These are phyloP conservation scores for Coleophora deauratella DNA, from an alignment of 2,888 invertebrate genomes.

Conservation along the genomic window DNA sequence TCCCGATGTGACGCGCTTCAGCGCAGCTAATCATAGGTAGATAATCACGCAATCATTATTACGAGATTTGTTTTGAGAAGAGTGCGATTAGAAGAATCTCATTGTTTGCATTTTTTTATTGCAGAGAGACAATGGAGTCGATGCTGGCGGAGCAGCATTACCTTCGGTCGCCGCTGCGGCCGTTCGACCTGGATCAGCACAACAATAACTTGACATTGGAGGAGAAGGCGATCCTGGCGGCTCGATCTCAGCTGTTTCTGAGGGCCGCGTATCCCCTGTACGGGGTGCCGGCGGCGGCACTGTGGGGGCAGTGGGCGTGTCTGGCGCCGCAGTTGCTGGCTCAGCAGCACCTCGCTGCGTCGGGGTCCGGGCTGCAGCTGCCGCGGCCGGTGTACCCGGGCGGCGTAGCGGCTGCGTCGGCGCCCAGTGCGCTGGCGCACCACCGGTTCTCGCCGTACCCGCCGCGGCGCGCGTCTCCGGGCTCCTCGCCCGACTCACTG, in stretches of 20 bases:
- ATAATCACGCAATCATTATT: conserved; percentile 42
- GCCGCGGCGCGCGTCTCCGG: conserved; percentile 60
- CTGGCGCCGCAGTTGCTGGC: conserved; percentile 78
- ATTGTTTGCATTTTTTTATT: conserved; percentile 28
- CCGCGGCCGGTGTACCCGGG: conserved; percentile 68
- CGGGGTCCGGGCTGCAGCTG: conserved; percentile 61
- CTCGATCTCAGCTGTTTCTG: conserved; percentile 82
- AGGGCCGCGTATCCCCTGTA: conserved; percentile 79
- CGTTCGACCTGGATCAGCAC: conserved; percentile 81
- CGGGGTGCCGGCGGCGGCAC: conserved; percentile 69
- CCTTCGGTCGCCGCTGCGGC: conserved; percentile 83
- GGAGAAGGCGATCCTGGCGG: conserved; percentile 84
- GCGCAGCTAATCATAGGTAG: conserved; percentile 69
- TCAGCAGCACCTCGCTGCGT: conserved; percentile 77
- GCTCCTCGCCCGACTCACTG: conserved; percentile 76
- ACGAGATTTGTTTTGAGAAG: conserved; percentile 1
- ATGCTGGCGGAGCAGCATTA: conserved; percentile 91
- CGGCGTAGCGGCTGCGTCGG: conserved; percentile 28
- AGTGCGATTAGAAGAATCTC: conserved; percentile 14
- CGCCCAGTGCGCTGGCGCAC: conserved; percentile 60
- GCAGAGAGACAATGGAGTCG: conserved; percentile 92
- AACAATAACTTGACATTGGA: conserved; percentile 82
- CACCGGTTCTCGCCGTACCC: conserved; percentile 78
- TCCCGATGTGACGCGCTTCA: conserved; percentile 69
- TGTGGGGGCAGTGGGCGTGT: conserved; percentile 84